Evolutionary conservation across 2,888 invertebrate species (phyloP), one percentile per base, ranked within the genome.

Genomic region (Campoplex capitator): DNA sequence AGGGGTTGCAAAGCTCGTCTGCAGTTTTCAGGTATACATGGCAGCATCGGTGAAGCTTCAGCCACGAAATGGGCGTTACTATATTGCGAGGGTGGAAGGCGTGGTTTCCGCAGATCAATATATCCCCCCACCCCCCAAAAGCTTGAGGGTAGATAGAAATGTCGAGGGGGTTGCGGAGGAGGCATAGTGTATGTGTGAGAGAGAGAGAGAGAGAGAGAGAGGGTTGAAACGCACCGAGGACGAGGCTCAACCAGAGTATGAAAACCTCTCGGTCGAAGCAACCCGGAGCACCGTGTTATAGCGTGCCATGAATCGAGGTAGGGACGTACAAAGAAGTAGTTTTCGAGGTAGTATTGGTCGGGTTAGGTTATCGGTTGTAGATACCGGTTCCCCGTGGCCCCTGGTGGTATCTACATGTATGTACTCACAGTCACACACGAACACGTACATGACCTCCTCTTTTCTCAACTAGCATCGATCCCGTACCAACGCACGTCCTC

Each of bases 61-160:
- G 78, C 74, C 80, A 78, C 78, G 80, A 81, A 80, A 87, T 92
- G 90, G 93, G 93, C 93, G 93, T 92, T 92, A 91, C 91, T 88
- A 28, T 42, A 18, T 91, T 87, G 85, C 89, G 90, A 88, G 91
- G 91, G 90, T 91, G 89, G 91, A 88, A 88, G 94, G 94, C 94
- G 94, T 93, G 94, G 94, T 91, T 78, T 91, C 58, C 45, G 45
- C 56, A 89, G 94, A 94, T 94, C 94, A 93, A 94, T 94, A 94
- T 92, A 91, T 73, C 90, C 92, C 92, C 92, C 90, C 45, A 89
- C 90, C 71, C 82, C 45, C 70, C 16, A 4, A 13, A 62, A 62
- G 62, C 42, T 32, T 28, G n/a, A 13, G 35, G 58, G 42, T 80
- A 62, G 71, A 65, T 81, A 77, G 76, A 83, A 80, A 54, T n/a